Base-by-base conservation (phyloP, 1,140 invertebrate species). In the Drepana arcuata region DNA sequence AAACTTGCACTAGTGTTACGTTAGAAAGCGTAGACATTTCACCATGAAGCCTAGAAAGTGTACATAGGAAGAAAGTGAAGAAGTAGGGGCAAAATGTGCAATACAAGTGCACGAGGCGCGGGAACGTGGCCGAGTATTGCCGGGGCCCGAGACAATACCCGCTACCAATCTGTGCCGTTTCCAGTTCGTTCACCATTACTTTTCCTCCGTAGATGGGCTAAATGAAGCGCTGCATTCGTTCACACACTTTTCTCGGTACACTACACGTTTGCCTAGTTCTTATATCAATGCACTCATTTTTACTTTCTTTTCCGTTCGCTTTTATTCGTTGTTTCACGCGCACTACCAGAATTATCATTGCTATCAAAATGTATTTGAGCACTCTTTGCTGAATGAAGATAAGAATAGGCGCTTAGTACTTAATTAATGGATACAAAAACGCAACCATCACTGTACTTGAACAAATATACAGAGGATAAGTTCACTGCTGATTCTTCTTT, bases 281-380 rank as follows among this genome's bases (percentile, higher is more conserved):
- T 66, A 64, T 71, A 74, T 64, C 65, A 56, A 56, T 74, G 72
- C 62, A 68, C 60, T 82, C 65, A 79, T 80, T 82, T 82, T 82
- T 82, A 82, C 78, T 82, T 80, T 82, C 78, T 74, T 78, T 72
- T 74, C 64, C 71, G 60, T 77, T 82, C 71, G 63, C 74, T 73
- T 64, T 77, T 79, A 48, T 69, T 73, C 43, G 57, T 73, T 69
- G 49, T 48, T 54, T 49, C 48, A 34, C 28, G 33, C 27, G 41
- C 50, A 45, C 46, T 55, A 41, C 39, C 28, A 44, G 23, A n/a
- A 34, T 18, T 41, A 31, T 14, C 32, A 40, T 32, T 34, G 21
- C 29, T 33, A 30, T 24, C 26, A 27, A 30, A 16, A 16, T 30
- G 16, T 14, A 34, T 21, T 13, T 7, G 25, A 16, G 16, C 23